phyloP scores from a whole-genome alignment of 2,888 invertebrate genomes.

The Chaetogeoica ovagalla region DNA sequence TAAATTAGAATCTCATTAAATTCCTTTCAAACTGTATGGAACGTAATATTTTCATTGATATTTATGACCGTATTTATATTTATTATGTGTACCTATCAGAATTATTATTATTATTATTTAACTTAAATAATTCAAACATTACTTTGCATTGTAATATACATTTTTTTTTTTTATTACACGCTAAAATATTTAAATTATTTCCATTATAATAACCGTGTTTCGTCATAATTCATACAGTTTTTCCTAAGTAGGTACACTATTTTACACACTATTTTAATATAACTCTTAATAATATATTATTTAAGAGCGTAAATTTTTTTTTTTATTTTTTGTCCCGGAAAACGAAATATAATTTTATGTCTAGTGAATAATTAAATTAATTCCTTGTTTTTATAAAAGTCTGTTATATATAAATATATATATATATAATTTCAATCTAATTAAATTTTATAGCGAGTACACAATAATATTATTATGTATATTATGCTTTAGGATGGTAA shows the following conservation, averaged over 20 bases:
- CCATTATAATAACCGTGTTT: constrained; percentile 1
- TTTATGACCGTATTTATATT: neutral
- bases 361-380: neutral
- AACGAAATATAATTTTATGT: neutral
- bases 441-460: neutral
- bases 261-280: neutral
- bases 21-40: neutral
- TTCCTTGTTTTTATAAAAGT: neutral
- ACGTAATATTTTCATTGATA: neutral
- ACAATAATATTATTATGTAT: neutral
- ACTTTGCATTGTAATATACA: neutral
- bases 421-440: neutral
- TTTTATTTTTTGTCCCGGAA: neutral
- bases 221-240: neutral
- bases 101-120: neutral
- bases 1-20: neutral
- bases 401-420: no score
- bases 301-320: neutral
- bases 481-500: neutral
- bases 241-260: neutral
- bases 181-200: constrained; percentile 7
- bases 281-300: neutral
- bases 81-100: neutral
- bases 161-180: neutral
- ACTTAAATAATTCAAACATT: constrained; percentile 6